Evolutionary conservation across 2,113 vertebrate species (phyloP).

Genomic region (Micronycteris hirsuta): DNA sequence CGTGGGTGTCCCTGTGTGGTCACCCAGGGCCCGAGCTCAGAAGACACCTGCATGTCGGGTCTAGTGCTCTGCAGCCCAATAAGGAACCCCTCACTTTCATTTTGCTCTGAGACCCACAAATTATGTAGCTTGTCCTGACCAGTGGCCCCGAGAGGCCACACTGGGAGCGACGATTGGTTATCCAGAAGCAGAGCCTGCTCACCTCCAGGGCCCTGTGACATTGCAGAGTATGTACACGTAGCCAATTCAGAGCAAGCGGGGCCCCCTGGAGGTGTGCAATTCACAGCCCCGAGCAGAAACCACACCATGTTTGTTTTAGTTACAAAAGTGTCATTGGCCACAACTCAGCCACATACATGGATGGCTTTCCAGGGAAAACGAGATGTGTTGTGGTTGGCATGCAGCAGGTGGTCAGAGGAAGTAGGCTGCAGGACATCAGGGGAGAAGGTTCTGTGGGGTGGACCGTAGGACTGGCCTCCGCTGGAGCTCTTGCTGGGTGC

Average conservation of each 20-base stretch:
- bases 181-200: not conserved
- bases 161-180: not conserved
- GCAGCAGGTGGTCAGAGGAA: not conserved
- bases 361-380: not conserved
- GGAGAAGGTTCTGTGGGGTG: not conserved
- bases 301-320: not conserved
- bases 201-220: fast-evolving
- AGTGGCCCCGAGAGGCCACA: too few relatives aligned
- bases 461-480: not conserved
- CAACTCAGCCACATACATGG: not conserved
- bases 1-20: fast-evolving
- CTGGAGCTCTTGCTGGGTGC: not conserved
- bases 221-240: fast-evolving
- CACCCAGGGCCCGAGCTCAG: fast-evolving
- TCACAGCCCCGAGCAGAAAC: not conserved
- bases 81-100: not conserved
- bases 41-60: not conserved
- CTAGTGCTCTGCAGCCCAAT: not conserved
- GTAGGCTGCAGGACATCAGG: too few relatives aligned
- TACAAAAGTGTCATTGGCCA: not conserved
- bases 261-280: too few relatives aligned
- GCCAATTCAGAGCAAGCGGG: fast-evolving
- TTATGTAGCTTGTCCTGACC: not conserved
- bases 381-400: fast-evolving
- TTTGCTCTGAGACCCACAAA: not conserved